These are phyloP conservation scores for Syngnathus floridae DNA, from an alignment of 2,113 vertebrate species.

Conservation along the genomic window DNA sequence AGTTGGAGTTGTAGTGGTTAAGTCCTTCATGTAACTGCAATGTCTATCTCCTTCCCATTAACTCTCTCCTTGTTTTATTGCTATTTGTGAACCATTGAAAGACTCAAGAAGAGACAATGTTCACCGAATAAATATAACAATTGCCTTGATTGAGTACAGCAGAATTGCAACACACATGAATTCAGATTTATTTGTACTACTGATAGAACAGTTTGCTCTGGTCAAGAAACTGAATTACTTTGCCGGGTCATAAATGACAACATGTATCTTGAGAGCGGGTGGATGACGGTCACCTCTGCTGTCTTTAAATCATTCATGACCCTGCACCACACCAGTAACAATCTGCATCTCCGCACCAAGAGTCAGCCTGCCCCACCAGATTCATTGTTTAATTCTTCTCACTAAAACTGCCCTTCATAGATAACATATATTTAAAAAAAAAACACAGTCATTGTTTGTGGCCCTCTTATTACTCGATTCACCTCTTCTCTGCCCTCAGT, in stretches of 20 bases:
- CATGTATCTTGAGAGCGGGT: slow-evolving; percentile 31
- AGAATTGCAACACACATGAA: slow-evolving; percentile 12
- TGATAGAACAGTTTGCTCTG: slow-evolving; percentile 1
- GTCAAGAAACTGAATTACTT: slow-evolving; percentile 33
- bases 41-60: not conserved
- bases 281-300: slow-evolving; percentile 42
- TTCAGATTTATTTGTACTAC: slow-evolving; percentile 22
- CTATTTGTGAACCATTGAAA: slow-evolving; percentile 10
- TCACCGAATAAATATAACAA: slow-evolving; percentile 6
- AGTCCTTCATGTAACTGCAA: not conserved
- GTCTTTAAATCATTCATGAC: slow-evolving; percentile 64
- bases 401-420: slow-evolving; percentile 30
- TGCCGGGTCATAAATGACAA: slow-evolving; percentile 22
- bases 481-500: slow-evolving; percentile 7
- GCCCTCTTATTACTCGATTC: slow-evolving; percentile 7
- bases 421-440: slow-evolving; percentile 28
- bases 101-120: slow-evolving; percentile 5
- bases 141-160: slow-evolving; percentile 16
- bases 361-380: slow-evolving; percentile 18
- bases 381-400: slow-evolving; percentile 26
- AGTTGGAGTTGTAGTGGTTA: not conserved
- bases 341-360: slow-evolving; percentile 43
- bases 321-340: slow-evolving; percentile 48
- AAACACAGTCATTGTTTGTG: slow-evolving; percentile 30
- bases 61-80: not conserved